These are phyloP conservation scores for Heptranchias perlo DNA, from an alignment of 2,113 vertebrate species.

Conservation along the genomic window DNA sequence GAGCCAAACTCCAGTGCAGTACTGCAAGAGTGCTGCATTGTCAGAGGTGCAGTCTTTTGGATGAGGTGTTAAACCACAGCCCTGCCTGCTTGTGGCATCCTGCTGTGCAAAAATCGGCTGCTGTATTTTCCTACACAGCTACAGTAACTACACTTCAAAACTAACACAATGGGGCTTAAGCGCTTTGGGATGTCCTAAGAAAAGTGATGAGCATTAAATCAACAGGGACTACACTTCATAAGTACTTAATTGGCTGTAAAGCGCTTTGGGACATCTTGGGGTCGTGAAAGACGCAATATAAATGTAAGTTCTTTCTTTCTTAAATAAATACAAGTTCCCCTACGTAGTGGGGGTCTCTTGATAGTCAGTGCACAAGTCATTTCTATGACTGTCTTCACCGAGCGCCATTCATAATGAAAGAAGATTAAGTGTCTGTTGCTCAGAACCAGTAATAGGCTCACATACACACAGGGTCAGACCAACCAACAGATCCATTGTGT, in stretches of 20 bases:
- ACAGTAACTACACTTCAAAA: background rate
- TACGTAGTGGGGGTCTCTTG: too few species aligned
- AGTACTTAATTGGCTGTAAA: background rate
- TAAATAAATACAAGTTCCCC: background rate
- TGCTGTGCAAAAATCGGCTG: background rate
- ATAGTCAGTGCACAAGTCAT: background rate
- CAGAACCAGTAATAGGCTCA: background rate
- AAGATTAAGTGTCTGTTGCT: background rate
- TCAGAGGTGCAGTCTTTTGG: background rate
- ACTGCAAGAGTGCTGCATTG: background rate
- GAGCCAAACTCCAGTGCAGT: background rate
- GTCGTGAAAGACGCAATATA: background rate
- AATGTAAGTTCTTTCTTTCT: background rate
- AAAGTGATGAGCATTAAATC: background rate
- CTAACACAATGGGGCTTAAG: background rate
- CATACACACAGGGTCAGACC: background rate
- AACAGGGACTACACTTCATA: background rate
- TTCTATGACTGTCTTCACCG: background rate
- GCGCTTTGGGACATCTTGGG: background rate
- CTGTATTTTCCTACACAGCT: background rate
- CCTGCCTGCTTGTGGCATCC: background rate
- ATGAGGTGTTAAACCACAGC: background rate
- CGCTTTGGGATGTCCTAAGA: background rate
- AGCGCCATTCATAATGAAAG: background rate
- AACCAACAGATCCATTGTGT: background rate